Evolutionary conservation across 2,113 vertebrate genomes (phyloP).

Genomic region (Rhinolophus sinicus): DNA sequence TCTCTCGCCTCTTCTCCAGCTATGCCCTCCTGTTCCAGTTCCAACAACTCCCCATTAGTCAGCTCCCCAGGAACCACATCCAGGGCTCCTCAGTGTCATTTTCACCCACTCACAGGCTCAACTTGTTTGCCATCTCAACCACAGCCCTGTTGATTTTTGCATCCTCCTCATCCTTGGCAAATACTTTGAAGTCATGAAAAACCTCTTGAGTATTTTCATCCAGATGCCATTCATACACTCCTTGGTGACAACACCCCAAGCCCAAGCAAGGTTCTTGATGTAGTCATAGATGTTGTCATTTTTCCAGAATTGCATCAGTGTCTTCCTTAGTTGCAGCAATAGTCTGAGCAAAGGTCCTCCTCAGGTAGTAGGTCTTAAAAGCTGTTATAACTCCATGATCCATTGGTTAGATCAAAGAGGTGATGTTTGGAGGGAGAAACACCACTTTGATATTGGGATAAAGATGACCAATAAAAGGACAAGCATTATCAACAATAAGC

Average conservation of each 20-base stretch:
- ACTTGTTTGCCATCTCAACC: not conserved
- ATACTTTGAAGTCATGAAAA: not conserved
- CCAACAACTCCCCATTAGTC: not conserved
- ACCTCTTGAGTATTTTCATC: not conserved
- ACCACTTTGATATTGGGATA: not conserved
- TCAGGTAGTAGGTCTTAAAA: not conserved
- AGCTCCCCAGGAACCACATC: not conserved
- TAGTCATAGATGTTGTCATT: not conserved
- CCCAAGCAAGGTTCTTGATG: not conserved
- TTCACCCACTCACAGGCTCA: not conserved
- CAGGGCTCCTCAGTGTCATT: not conserved
- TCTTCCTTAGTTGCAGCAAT: not conserved
- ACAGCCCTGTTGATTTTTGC: not conserved
- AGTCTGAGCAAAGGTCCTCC: not conserved
- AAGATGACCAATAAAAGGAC: not conserved
- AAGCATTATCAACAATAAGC: not conserved
- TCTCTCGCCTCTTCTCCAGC: not conserved
- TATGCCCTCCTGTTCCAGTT: not conserved
- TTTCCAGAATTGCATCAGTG: not conserved
- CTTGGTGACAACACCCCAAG: not conserved
- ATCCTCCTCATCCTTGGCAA: not conserved
- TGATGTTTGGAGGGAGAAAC: not conserved
- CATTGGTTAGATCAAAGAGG: not conserved
- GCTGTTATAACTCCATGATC: not conserved
- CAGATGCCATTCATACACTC: not conserved